Evolutionary conservation across 2,113 vertebrate species (phyloP).

Genomic region (Tenebrosternarchus preto): DNA sequence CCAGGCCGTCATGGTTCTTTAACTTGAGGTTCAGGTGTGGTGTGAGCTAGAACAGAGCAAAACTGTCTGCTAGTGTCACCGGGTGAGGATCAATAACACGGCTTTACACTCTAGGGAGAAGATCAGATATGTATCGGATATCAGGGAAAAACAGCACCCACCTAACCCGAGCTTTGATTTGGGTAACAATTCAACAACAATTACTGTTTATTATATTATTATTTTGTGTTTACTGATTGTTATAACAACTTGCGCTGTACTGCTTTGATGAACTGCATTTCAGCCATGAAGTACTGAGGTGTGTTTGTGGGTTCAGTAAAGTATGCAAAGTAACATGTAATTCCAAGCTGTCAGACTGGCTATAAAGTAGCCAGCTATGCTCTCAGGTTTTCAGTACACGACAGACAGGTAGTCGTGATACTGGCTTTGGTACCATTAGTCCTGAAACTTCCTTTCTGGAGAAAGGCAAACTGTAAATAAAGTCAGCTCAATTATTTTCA

Average conservation of each 20-base stretch:
- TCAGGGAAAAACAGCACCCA: neutral
- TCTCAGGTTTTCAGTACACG: neutral
- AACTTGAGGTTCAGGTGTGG: too few species aligned
- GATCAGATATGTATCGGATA: neutral
- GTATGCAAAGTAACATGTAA: constrained; percentile 52
- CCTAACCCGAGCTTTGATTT: neutral
- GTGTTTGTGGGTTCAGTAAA: constrained; percentile 33
- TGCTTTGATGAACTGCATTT: neutral
- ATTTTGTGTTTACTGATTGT: too few species aligned
- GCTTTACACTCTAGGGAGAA: neutral
- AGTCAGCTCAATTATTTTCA: neutral
- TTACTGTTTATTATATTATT: neutral
- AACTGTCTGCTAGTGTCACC: too few species aligned
- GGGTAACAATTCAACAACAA: too few species aligned
- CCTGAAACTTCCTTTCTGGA: neutral
- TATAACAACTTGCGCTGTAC: neutral
- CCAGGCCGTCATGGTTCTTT: too few species aligned
- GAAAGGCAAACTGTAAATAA: neutral
- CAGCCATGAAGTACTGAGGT: constrained; percentile 44
- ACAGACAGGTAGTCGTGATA: neutral
- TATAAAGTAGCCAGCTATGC: constrained; percentile 38
- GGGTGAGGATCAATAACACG: too few species aligned
- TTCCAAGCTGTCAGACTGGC: constrained; percentile 40
- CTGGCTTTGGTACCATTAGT: neutral
- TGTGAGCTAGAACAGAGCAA: too few species aligned